These are phyloP conservation scores for Trichonephila clavata DNA, from an alignment of 1,140 invertebrate genomes.

Conservation along the genomic window DNA sequence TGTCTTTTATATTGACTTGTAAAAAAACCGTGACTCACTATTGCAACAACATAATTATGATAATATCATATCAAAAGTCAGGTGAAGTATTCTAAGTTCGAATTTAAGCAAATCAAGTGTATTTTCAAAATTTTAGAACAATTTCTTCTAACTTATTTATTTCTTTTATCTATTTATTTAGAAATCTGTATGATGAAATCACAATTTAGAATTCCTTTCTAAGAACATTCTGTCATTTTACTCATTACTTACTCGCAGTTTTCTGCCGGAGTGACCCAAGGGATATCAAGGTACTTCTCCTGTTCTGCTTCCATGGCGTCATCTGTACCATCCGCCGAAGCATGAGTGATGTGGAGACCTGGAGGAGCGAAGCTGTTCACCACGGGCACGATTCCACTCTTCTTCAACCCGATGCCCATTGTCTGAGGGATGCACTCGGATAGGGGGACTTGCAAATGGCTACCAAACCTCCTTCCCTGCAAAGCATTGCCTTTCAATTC, in stretches of 20 bases:
- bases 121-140: too few relatives aligned
- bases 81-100: too few relatives aligned
- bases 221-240: neutral
- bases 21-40: too few relatives aligned
- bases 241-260: constrained; percentile 76
- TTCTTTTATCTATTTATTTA: too few relatives aligned
- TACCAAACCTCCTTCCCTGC: constrained; percentile 44
- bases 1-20: too few relatives aligned
- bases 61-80: too few relatives aligned
- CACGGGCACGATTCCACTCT: constrained; percentile 52
- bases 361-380: constrained; percentile 63
- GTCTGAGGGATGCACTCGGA: constrained; percentile 10
- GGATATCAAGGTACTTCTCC: constrained; percentile 78
- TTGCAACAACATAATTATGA: too few relatives aligned
- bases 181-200: too few relatives aligned
- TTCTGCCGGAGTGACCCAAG: constrained; percentile 78
- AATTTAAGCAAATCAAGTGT: too few relatives aligned
- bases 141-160: too few relatives aligned
- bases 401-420: neutral
- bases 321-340: constrained; percentile 78
- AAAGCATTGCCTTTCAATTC: constrained; percentile 54
- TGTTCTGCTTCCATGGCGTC: constrained; percentile 79
- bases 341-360: constrained; percentile 33
- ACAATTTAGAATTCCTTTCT: neutral
- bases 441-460: constrained; percentile 65